Base-by-base conservation (phyloP, 2,888 invertebrate genomes). In the Apodemia hepburni region DNA sequence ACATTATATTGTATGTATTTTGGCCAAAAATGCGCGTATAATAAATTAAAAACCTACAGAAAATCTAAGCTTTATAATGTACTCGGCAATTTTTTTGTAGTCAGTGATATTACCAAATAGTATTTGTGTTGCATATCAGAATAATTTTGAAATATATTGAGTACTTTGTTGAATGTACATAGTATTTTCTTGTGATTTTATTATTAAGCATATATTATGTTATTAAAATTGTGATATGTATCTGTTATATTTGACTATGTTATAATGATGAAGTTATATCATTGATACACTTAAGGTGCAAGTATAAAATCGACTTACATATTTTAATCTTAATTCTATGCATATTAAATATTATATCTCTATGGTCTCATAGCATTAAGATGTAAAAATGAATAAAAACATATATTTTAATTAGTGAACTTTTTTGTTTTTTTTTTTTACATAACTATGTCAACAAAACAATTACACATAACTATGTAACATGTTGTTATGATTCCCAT, bases 371-470 rank as follows among this genome's bases (percentile, higher is more conserved):
- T 51, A 51, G 22, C 35, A 22, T 61, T 61, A 61, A 38, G 38
- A 35, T 57, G 27, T 61, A 57, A 57, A 61, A 57, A 61, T 57
- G 35, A 51, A 38, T 38, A 61, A 61, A 12, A 42, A 54, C 57
- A 15, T 42, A 61, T 57, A 61, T 58, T 58, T 38, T 33, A 12
- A 54, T 38, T 38, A 38, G 7, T 27, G 15, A 57, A 12, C 2
- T 61, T 2, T n/a, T 22, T 42, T 15, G 12, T 61, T 7, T 38
- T 22, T 51, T 47, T 9, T 35, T 6, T 29, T 6, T 29, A 6
- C 29, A 29, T 29, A 29, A 6, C 4, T 3, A 6, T 4, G 2
- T 6, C n/a, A n/a, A n/a, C n/a, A n/a, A n/a, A 4, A 27, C 27
- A 27, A 27, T 6, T 29, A 3, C 3, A 6, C 29, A 29, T 29